Evolutionary conservation across 2,888 invertebrate species (phyloP).

Genomic region (Cataglyphis albicans): DNA sequence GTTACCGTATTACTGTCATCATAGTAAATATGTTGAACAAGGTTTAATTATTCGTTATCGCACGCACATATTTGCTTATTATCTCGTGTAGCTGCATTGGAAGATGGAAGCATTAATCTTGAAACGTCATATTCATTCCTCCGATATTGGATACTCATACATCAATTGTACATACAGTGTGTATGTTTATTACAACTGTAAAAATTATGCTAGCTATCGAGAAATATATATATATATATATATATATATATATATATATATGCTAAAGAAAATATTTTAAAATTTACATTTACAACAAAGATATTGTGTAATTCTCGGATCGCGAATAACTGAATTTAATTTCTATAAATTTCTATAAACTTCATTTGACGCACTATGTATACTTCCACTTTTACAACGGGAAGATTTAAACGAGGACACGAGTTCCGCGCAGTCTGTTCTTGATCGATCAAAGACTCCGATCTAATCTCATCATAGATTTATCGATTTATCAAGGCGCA

Average conservation of each 20-base stretch:
- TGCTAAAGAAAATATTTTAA: background rate
- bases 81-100: constrained; percentile 1
- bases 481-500: constrained; percentile 44
- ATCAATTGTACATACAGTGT: background rate
- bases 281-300: background rate
- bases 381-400: background rate
- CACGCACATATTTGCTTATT: constrained; percentile 24
- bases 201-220: background rate
- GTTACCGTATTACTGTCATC: constrained; percentile 20
- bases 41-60: constrained; percentile 38
- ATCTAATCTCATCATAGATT: constrained; percentile 44
- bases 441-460: constrained; percentile 10
- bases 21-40: constrained; percentile 28
- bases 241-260: background rate
- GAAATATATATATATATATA: background rate
- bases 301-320: background rate
- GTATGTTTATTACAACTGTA: background rate
- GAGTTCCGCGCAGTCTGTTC: background rate
- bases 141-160: background rate
- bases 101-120: constrained; percentile 29
- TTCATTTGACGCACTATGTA: background rate
- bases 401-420: background rate
- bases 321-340: background rate
- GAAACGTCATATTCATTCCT: constrained; percentile 5
- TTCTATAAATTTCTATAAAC: too few species aligned